Conservation (phyloP, 2,888 invertebrate genomes). For the Punctoribates punctum region DNA sequence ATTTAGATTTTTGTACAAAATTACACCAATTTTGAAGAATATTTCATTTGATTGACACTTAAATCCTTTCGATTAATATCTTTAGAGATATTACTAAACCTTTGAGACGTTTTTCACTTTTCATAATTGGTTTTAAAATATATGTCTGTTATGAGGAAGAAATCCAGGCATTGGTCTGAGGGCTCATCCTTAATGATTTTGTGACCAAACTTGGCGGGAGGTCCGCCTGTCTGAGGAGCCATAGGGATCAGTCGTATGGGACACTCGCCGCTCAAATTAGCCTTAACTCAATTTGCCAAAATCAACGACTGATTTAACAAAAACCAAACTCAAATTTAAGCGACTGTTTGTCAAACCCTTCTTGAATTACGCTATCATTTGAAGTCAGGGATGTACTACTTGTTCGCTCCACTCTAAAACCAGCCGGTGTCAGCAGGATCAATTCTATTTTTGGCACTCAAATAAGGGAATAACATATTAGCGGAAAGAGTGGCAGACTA, state of each 20-base stretch:
- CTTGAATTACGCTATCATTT: too few species aligned
- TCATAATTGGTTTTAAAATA: not conserved
- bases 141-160: conserved; percentile 22
- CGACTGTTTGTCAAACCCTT: too few species aligned
- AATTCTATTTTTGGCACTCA: too few species aligned
- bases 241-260: conserved; percentile 11
- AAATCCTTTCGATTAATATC: not conserved
- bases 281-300: not conserved
- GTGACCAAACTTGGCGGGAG: conserved; percentile 35
- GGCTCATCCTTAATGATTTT: conserved; percentile 29
- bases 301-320: conserved; percentile 16
- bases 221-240: conserved; percentile 8
- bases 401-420: too few species aligned
- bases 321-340: conserved; percentile 17
- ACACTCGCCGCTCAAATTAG: not conserved
- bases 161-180: conserved; percentile 9
- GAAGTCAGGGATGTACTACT: too few species aligned
- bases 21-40: not conserved
- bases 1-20: not conserved
- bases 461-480: too few species aligned
- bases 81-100: not conserved
- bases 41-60: not conserved
- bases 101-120: conserved; percentile 12
- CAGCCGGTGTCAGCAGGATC: too few species aligned
- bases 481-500: too few species aligned